These are phyloP conservation scores for Drosophila conformis DNA, from an alignment of 2,888 invertebrate genomes.

Conservation along the genomic window DNA sequence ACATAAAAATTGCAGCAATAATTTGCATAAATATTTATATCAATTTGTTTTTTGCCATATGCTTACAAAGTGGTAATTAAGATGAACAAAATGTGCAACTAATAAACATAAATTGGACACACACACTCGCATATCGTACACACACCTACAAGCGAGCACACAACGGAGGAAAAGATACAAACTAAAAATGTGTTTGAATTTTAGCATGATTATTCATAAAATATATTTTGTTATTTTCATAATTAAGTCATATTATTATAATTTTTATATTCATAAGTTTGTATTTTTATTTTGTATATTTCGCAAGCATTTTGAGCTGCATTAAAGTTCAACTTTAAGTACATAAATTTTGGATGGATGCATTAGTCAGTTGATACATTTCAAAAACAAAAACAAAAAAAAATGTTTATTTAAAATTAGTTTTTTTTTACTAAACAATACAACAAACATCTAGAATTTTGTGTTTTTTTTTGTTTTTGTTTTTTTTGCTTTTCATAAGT, in stretches of 20 bases:
- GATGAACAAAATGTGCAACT: slow-evolving; percentile 21
- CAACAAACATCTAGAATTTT: slow-evolving; percentile 47
- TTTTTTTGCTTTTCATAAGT: slow-evolving; percentile 20
- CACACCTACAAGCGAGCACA: slow-evolving; percentile 2
- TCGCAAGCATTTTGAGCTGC: slow-evolving; percentile 47
- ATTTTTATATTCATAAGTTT: slow-evolving; percentile 12
- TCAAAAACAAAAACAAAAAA: slow-evolving; percentile 20
- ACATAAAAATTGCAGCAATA: slow-evolving; percentile 12
- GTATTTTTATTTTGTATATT: slow-evolving; percentile 5
- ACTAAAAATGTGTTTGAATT: slow-evolving; percentile 3
- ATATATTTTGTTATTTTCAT: slow-evolving; percentile 17
- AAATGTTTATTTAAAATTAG: slow-evolving; percentile 12
- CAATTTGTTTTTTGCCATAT: slow-evolving; percentile 10
- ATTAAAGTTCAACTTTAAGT: slow-evolving; percentile 58
- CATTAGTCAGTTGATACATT: slow-evolving; percentile 61
- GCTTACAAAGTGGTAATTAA: slow-evolving; percentile 12
- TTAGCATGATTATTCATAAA: slow-evolving; percentile 34
- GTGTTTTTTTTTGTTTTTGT: not conserved
- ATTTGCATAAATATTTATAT: slow-evolving; percentile 26
- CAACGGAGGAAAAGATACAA: slow-evolving; percentile 7
- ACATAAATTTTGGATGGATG: slow-evolving; percentile 64
- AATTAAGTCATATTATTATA: slow-evolving; percentile 27
- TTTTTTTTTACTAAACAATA: slow-evolving; percentile 39
- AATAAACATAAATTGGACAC: slow-evolving; percentile 43
- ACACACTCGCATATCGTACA: slow-evolving; percentile 21